phyloP scores from a whole-genome alignment of 2,888 invertebrate genomes.

The Tenthredo distinguenda region DNA sequence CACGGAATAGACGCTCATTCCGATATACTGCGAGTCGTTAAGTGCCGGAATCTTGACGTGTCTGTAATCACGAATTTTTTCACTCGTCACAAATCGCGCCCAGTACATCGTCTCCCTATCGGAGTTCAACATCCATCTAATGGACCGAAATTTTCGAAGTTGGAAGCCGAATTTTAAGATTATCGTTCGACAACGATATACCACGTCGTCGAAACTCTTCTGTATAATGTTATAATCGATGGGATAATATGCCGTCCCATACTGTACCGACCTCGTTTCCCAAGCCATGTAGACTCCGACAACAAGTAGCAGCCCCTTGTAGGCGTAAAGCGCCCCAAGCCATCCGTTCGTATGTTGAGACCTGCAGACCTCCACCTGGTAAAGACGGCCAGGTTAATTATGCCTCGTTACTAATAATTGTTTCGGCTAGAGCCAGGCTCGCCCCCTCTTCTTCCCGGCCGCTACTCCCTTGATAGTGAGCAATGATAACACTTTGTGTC shows the following conservation, averaged over 20 bases:
- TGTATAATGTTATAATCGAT: background rate
- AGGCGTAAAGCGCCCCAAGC: slow-evolving; percentile 94
- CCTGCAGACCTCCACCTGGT: slow-evolving; percentile 92
- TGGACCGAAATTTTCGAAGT: background rate
- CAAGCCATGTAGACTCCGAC: slow-evolving; percentile 98
- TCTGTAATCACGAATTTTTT: slow-evolving; percentile 72
- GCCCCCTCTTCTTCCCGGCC: no score
- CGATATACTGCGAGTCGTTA: slow-evolving; percentile 96
- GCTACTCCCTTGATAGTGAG: background rate
- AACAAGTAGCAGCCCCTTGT: slow-evolving; percentile 92
- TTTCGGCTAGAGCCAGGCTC: background rate
- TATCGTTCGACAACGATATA: background rate
- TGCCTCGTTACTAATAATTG: slow-evolving; percentile 57
- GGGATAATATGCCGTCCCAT: background rate
- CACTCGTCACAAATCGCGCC: background rate
- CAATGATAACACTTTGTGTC: slow-evolving; percentile 59
- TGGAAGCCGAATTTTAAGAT: background rate
- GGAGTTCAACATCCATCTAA: no score
- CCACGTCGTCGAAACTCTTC: background rate
- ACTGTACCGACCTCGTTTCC: slow-evolving; percentile 85
- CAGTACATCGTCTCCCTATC: background rate
- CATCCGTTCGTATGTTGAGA: slow-evolving; percentile 93
- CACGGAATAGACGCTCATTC: slow-evolving; percentile 94
- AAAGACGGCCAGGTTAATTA: slow-evolving; percentile 65
- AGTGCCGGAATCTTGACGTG: slow-evolving; percentile 94